phyloP scores from a whole-genome alignment of 2,113 vertebrate species.

The Hystrix cristata region DNA sequence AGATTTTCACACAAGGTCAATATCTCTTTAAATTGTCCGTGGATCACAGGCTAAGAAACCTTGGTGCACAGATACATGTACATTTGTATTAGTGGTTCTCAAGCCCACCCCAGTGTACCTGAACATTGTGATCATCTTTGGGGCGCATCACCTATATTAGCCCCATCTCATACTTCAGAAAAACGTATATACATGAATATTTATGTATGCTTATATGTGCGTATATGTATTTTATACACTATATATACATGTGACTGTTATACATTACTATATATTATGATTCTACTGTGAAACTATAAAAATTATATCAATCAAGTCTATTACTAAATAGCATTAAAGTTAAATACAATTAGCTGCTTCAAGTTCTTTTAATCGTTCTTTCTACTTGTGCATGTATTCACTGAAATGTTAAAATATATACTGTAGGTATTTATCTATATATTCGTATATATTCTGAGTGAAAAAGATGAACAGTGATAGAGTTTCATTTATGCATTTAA shows the following conservation, averaged over 20 bases:
- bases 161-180: background rate
- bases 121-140: background rate
- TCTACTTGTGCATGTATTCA: background rate
- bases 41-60: background rate
- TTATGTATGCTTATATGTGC: background rate
- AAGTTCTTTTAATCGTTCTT: background rate
- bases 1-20: background rate
- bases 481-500: background rate
- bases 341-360: background rate
- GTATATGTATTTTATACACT: background rate
- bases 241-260: background rate
- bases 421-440: background rate
- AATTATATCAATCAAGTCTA: background rate
- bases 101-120: background rate
- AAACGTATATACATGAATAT: background rate
- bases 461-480: background rate
- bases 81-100: background rate
- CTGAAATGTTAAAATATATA: background rate
- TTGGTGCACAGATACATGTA: fast-evolving
- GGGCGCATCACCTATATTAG: background rate
- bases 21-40: background rate
- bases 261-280: background rate
- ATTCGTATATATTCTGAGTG: background rate
- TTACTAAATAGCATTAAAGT: background rate
- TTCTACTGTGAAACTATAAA: background rate